Evolutionary conservation across 1,140 invertebrate genomes (phyloP), one percentile per base, ranked within the genome.

Genomic region (Drosophila arizonae): DNA sequence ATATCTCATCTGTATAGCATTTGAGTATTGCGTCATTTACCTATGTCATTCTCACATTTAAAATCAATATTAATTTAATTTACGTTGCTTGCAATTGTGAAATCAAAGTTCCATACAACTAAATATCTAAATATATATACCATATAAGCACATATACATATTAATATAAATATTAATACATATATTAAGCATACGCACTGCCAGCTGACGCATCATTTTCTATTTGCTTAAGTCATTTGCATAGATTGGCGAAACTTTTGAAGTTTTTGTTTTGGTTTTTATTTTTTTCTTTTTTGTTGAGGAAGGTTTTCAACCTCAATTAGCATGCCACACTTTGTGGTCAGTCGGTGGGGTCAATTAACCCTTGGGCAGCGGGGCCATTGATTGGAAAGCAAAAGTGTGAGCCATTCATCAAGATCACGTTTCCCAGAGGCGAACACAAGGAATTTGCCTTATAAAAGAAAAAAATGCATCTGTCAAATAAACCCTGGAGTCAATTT

Each of bases 381-480:
- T 72, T 78, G 70, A 76, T 78, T 72, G 72, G 78, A 85, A 81
- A 85, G 81, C 77, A 80, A 85, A 74, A 80, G 81, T 71, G 72
- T 36, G 33, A 56, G 71, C 43, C 30, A 69, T 68, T 72, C 64
- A 61, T 72, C 69, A 67, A 41, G 39, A n/a, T 61, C 64, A 68
- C 64, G 64, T 61, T 72, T 65, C 55, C 33, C 33, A 36, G 33
- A 36, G 13, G n/a, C 45, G 13, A 24, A n/a, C 56, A 17, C 26
- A 21, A 56, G 66, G 28, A 58, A 76, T 63, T 41, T 26, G 30
- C 50, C 50, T 33, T 46, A 56, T 39, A 55, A 36, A 11, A 36
- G 8, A 10, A 39, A 39, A 3, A 1, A 17, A 39, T 56, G 52
- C 17, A 43, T 52, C 15, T 43, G 54, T 5, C 28, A 39, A 39